Evolutionary conservation across 53 echinoderm and acorn worm species (phyloP).

Genomic region (Luidia sarsii): DNA sequence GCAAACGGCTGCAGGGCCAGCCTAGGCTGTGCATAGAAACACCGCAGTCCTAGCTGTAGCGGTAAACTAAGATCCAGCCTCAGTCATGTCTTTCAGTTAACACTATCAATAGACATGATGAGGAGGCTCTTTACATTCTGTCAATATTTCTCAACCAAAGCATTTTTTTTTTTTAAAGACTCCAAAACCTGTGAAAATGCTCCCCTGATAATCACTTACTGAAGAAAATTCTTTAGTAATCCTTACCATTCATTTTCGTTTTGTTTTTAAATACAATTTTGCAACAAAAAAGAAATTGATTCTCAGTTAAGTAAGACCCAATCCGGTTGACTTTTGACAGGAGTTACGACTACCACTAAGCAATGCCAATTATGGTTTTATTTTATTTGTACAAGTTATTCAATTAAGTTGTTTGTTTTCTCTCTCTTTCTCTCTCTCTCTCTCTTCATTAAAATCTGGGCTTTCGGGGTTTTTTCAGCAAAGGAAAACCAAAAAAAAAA

Average conservation of each 20-base stretch:
- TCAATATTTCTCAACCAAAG: not conserved
- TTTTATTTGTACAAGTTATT: slow-evolving; percentile 25
- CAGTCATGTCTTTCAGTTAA: no score
- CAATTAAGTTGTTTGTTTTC: slow-evolving; percentile 1
- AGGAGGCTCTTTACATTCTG: no score
- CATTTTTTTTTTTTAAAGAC: not conserved
- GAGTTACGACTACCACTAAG: slow-evolving; percentile 22
- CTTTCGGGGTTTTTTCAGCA: slow-evolving; percentile 7
- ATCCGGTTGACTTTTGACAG: slow-evolving; percentile 5
- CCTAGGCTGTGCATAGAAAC: no score
- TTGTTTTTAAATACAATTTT: slow-evolving; percentile 16
- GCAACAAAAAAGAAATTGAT: slow-evolving; percentile 12
- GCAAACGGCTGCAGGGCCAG: no score
- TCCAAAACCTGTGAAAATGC: not conserved
- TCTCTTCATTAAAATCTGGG: no score
- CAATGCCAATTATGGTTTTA: not conserved
- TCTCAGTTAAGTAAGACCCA: slow-evolving; percentile 18
- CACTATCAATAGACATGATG: no score
- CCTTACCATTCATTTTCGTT: not conserved
- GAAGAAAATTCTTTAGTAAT: not conserved
- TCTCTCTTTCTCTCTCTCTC: not conserved
- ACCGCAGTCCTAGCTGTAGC: no score
- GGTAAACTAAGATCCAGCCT: no score
- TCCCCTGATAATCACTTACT: not conserved
- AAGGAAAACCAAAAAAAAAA: slow-evolving; percentile 15